Evolutionary conservation across 2,888 invertebrate species (phyloP).

Genomic region (Ochlodes sylvanus): DNA sequence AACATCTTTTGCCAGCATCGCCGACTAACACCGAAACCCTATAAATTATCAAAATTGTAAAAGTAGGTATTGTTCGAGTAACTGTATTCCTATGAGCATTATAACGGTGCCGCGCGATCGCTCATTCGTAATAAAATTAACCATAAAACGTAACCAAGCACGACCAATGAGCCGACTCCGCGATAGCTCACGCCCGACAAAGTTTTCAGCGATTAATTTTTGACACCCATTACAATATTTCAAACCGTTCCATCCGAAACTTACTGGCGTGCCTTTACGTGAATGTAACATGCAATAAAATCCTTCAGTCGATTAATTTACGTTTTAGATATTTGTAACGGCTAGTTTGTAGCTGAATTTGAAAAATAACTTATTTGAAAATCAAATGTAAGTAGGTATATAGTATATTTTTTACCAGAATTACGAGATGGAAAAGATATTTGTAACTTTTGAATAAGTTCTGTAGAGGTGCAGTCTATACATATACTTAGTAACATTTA

Average conservation of each 20-base stretch:
- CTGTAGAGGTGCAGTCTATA: no score
- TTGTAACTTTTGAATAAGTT: no score
- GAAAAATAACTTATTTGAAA: no score
- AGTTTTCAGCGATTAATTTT: conserved; percentile 65
- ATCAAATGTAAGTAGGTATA: no score
- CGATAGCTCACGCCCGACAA: conserved; percentile 59
- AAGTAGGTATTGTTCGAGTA: conserved; percentile 15
- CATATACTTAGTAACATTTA: no score
- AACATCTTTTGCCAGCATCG: no score
- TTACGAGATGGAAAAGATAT: no score
- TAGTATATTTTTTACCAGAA: no score
- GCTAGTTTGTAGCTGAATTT: neutral
- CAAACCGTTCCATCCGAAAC: conserved; percentile 52
- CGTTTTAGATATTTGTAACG: neutral
- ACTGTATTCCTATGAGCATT: conserved; percentile 31
- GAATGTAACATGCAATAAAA: conserved; percentile 23
- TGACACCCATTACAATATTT: conserved; percentile 68
- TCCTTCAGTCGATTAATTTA: conserved; percentile 10
- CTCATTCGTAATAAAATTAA: conserved; percentile 56
- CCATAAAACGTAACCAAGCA: conserved; percentile 69
- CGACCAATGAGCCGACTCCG: conserved; percentile 63
- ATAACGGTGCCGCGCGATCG: conserved; percentile 35
- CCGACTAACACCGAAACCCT: neutral
- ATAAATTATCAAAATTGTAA: conserved; percentile 22
- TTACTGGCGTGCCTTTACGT: conserved; percentile 24